phyloP scores from a whole-genome alignment of 64 coral and sea anemone genomes.

The Stichodactyla helianthus region DNA sequence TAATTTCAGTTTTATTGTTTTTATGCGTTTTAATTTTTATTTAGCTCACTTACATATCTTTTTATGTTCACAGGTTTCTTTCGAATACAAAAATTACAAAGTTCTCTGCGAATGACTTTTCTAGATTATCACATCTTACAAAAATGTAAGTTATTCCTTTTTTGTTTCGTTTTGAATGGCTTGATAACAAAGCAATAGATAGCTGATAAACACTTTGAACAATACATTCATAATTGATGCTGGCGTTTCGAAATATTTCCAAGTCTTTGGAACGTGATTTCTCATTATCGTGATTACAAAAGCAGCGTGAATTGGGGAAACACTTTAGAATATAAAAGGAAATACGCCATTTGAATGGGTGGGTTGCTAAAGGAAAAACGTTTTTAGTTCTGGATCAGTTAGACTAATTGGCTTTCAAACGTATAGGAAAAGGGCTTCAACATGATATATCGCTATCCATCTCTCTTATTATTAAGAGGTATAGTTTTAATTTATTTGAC shows the following conservation, averaged over 20 bases:
- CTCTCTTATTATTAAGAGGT: too few relatives aligned
- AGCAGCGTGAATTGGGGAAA: not conserved
- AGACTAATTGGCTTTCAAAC: not conserved
- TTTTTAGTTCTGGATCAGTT: not conserved
- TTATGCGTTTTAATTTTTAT: not conserved
- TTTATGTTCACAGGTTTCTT: slow-evolving; percentile 2
- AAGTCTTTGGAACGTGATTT: not conserved
- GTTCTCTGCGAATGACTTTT: not conserved
- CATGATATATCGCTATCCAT: not conserved
- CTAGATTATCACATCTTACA: slow-evolving; percentile 13
- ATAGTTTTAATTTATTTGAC: too few relatives aligned
- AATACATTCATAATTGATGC: not conserved
- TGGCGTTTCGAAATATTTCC: not conserved
- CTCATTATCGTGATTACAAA: not conserved
- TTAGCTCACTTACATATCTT: not conserved
- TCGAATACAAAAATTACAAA: slow-evolving; percentile 16
- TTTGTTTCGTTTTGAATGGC: slow-evolving; percentile 6
- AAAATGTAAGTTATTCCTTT: slow-evolving; percentile 24
- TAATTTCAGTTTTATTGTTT: not conserved
- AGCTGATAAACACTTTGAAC: not conserved
- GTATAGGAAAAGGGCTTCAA: not conserved
- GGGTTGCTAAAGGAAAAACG: not conserved
- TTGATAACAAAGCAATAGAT: slow-evolving; percentile 9
- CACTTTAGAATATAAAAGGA: not conserved
- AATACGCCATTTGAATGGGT: not conserved